phyloP scores from a whole-genome alignment of 2,113 vertebrate genomes.

The Sardina pilchardus region DNA sequence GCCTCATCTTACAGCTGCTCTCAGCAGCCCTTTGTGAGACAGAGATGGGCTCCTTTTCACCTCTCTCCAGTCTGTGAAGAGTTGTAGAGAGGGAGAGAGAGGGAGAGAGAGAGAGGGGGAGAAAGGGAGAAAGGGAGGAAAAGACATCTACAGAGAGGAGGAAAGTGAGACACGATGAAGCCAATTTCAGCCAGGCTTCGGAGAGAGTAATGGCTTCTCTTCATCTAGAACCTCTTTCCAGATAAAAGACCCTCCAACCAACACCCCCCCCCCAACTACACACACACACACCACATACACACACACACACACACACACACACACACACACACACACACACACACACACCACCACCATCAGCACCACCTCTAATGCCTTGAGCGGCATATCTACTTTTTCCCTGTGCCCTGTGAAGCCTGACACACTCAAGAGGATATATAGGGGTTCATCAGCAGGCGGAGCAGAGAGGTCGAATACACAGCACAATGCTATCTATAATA shows the following conservation, averaged over 20 bases:
- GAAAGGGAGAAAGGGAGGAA: background rate
- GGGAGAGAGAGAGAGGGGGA: background rate
- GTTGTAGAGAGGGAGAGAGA: background rate
- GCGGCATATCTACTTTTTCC: background rate
- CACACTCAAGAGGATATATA: constrained; percentile 6
- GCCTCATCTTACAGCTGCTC: background rate
- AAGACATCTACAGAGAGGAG: background rate
- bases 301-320: background rate
- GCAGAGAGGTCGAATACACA: background rate
- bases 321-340: background rate
- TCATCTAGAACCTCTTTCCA: background rate
- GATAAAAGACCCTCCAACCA: constrained; percentile 8
- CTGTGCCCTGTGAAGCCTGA: background rate
- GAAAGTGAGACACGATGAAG: constrained; percentile 7
- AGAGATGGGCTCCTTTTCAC: background rate
- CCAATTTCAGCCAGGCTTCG: background rate
- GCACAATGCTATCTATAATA: background rate
- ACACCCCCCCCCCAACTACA: too few species aligned
- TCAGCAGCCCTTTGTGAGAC: constrained; percentile 6
- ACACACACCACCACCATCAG: background rate
- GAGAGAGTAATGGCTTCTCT: constrained; percentile 5
- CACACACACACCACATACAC: background rate
- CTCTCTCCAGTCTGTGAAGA: background rate
- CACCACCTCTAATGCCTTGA: background rate
- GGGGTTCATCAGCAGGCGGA: background rate